Conservation (phyloP, 2,113 vertebrate genomes). For the Pluvialis apricaria region DNA sequence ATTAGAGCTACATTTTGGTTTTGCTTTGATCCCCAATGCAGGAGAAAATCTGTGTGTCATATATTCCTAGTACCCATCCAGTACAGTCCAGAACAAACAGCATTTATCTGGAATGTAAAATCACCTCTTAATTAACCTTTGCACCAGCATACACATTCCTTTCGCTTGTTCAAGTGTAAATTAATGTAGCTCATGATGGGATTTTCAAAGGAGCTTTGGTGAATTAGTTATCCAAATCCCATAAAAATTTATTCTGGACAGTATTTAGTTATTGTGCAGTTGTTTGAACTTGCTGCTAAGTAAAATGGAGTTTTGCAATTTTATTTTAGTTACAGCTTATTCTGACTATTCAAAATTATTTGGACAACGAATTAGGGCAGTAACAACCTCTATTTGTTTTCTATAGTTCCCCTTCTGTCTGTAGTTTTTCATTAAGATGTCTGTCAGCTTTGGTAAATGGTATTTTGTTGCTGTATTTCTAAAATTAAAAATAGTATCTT, state of each 20-base stretch:
- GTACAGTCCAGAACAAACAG: not conserved
- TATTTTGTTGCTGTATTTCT: not conserved
- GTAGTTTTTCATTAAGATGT: not conserved
- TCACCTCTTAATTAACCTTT: slow-evolving; percentile 1
- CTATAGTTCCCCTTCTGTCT: not conserved
- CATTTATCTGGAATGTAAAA: not conserved
- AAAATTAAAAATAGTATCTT: not conserved
- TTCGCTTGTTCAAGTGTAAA: not conserved
- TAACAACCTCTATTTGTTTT: not conserved
- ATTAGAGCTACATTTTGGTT: not conserved
- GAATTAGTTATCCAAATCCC: not conserved
- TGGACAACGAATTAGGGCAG: not conserved
- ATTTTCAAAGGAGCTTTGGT: not conserved
- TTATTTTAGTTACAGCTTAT: not conserved
- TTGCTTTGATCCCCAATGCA: not conserved
- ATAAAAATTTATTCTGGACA: not conserved
- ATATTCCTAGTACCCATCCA: not conserved
- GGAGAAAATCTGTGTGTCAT: not conserved
- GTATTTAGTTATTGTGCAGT: not conserved
- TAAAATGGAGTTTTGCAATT: not conserved
- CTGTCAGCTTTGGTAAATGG: not conserved
- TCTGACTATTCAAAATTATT: not conserved
- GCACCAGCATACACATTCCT: not conserved
- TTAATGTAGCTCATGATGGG: not conserved
- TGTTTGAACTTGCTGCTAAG: not conserved